Conservation (phyloP, 2,113 vertebrate species). For the Panthera tigris region DNA sequence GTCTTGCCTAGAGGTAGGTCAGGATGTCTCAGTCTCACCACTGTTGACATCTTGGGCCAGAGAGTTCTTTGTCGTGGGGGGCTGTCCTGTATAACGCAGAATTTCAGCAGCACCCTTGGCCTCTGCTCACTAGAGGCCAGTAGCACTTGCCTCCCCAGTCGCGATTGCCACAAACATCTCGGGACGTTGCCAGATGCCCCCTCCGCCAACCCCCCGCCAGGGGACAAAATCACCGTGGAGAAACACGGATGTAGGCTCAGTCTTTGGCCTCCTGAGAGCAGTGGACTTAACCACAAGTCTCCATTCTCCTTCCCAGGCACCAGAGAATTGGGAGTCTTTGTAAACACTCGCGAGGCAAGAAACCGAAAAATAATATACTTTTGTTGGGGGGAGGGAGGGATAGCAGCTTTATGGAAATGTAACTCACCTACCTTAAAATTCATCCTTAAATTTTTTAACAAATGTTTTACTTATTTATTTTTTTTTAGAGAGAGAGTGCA, state of each 20-base stretch:
- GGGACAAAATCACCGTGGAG: not conserved
- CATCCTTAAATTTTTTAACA: not conserved
- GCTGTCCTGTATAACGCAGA: not conserved
- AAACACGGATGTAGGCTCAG: not conserved
- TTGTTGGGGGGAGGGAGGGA: not conserved
- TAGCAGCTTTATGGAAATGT: not conserved
- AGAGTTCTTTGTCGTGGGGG: not conserved
- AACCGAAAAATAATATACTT: not conserved
- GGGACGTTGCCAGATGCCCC: not conserved
- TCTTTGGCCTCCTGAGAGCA: not conserved
- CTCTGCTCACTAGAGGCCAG: not conserved
- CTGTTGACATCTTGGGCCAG: not conserved
- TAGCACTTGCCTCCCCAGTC: too few relatives aligned
- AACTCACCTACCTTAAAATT: not conserved
- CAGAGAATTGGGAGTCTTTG: not conserved
- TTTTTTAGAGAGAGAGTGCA: too few relatives aligned
- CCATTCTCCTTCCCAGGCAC: not conserved
- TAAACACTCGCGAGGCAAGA: not conserved
- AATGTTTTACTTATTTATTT: too few relatives aligned
- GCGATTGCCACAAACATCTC: not conserved
- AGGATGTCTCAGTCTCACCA: not conserved
- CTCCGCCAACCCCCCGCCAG: accelerated
- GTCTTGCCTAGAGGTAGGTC: not conserved
- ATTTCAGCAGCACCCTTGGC: not conserved
- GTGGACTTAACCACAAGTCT: not conserved